Percentiles rank a stretch among this genome's conserved stretches.
Conservation (phyloP, 2,888 invertebrate genomes). For the Yponomeuta plumbellus region DNA sequence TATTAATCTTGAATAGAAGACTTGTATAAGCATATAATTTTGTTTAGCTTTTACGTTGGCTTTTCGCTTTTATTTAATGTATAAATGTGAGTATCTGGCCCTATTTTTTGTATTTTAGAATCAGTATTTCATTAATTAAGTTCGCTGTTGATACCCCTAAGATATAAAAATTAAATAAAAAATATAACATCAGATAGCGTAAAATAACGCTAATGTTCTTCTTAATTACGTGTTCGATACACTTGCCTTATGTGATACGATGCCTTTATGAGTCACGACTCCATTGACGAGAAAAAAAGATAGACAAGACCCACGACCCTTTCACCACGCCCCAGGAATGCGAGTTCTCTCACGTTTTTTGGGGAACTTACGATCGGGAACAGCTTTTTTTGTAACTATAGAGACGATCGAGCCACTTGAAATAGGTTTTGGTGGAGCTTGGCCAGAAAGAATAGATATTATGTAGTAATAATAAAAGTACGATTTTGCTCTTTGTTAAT, state of each 20-base stretch:
- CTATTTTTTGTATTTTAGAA: no score
- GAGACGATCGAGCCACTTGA: neutral
- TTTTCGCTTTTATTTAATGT: no score
- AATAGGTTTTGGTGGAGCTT: neutral
- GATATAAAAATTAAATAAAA: no score
- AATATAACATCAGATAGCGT: slow-evolving; percentile 14
- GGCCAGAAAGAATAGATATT: no score
- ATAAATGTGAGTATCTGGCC: no score
- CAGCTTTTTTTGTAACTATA: neutral
- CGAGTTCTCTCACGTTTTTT: slow-evolving; percentile 57
- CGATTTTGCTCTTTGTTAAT: no score
- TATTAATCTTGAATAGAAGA: no score
- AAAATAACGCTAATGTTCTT: slow-evolving; percentile 33
- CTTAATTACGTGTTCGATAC: slow-evolving; percentile 59
- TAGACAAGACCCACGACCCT: slow-evolving; percentile 21
- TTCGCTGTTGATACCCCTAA: no score
- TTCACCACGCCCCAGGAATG: slow-evolving; percentile 38
- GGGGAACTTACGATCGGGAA: neutral
- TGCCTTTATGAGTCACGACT: slow-evolving; percentile 56
- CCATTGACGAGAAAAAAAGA: slow-evolving; percentile 29
- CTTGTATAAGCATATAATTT: no score
- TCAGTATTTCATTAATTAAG: no score
- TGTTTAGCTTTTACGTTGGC: no score
- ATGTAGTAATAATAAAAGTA: no score
- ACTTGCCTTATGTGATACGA: slow-evolving; percentile 44